Evolutionary conservation across 2,888 invertebrate species (phyloP), one percentile per base, ranked within the genome.

Genomic region (Nymphalis polychloros): DNA sequence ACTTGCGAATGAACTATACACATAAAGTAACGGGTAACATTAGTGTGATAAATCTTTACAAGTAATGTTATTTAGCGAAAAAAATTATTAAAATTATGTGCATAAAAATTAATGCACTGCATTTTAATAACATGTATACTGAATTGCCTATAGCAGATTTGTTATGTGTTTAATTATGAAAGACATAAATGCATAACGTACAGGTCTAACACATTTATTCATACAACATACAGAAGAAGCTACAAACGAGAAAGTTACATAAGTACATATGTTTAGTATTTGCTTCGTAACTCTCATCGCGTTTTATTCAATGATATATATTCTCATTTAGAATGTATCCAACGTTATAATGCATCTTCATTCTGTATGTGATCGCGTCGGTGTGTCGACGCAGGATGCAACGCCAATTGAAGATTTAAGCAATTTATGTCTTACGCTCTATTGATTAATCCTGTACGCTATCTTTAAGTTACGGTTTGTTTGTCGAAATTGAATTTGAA

Each of bases 331-430:
- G 2, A 20, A 20, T 52, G 52, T 52, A 52, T 52, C 10, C 13
- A 16, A 23, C 23, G 23, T 0, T 13, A 20, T 16, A 50, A 23
- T 48, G 64, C 53, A 46, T 59, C 27, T 60, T 16, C 20, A 23
- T 20, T 35, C 31, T 61, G 66, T 59, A 66, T 66, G 65, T n/a
- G 50, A 31, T 61, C 19, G 35, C 61, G 52, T 46, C 48, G 59
- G 59, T 50, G 55, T 59, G 52, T 59, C 52, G 63, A 55, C 53
- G 59, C 66, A 66, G 61, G 64, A 60, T 68, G 60, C 63, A 64
- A 55, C 53, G 68, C 49, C 68, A 68, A 64, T 68, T 68, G 60
- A 64, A 60, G 60, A 60, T 27, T 46, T 31, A 68, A 68, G 59
- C 60, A 60, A 68, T 61, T 59, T 64, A 61, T 53, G 19, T 47